phyloP scores from a whole-genome alignment of 2,113 vertebrate species.

The Gnathonemus longibarbis region DNA sequence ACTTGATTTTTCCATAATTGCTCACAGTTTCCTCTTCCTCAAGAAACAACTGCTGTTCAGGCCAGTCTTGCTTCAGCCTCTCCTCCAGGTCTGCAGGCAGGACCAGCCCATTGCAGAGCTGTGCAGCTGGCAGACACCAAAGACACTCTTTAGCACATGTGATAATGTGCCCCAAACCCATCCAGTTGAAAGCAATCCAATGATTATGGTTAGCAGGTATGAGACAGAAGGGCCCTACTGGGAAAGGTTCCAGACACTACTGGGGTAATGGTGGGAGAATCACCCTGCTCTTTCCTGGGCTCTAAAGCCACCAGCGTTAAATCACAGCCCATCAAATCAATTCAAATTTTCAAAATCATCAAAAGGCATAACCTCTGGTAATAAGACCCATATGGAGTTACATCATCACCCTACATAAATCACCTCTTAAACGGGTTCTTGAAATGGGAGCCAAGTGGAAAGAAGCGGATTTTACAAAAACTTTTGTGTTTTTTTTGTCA shows the following conservation, averaged over 20 bases:
- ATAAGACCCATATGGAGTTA: neutral
- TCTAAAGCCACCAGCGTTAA: neutral
- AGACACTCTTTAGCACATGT: neutral
- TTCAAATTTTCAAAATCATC: no score
- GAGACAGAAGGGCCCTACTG: neutral
- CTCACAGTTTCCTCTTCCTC: conserved; percentile 43
- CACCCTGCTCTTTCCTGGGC: neutral
- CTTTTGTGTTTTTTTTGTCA: neutral
- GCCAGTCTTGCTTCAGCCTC: conserved; percentile 49
- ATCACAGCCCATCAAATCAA: neutral
- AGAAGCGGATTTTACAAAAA: neutral
- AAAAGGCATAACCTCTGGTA: neutral
- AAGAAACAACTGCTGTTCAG: conserved; percentile 35
- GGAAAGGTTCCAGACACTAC: neutral
- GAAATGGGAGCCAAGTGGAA: neutral
- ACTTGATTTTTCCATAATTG: conserved; percentile 39
- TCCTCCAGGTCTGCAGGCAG: conserved; percentile 48
- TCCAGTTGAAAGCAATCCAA: neutral
- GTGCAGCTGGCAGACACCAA: conserved; percentile 19
- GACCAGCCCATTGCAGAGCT: conserved; percentile 33
- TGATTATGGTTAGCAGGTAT: neutral
- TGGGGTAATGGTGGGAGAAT: neutral
- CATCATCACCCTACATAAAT: neutral
- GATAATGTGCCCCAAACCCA: neutral
- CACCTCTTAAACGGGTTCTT: neutral